Base-by-base conservation (phyloP, 2,888 invertebrate species). In the Gortyna flavago region DNA sequence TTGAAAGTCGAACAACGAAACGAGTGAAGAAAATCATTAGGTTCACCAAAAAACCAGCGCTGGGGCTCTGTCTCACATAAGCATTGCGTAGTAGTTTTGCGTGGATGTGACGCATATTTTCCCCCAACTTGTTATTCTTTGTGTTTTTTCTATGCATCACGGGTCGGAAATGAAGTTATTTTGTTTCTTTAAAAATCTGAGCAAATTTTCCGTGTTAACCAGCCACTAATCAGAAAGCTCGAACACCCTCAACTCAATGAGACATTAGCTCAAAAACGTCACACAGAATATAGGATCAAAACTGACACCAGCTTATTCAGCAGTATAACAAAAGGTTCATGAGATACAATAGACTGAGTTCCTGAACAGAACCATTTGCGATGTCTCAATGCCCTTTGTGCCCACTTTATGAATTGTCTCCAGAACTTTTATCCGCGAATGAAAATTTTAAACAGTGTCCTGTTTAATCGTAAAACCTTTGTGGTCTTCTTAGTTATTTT, bases 281-380 rank as follows among this genome's bases (percentile, higher is more conserved):
- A 77, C 77, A 79, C 66, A 57, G 83, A 86, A 57, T 72, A 48
- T 74, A 48, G 77, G 81, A 67, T 86, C 86, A 80, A 64, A 70
- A 81, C 79, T 85, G 87, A 89, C 87, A 88, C 88, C 86, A 87
- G 87, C 88, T 90, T 86, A 88, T 89, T 89, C 89, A 87, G 87
- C 85, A 83, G 84, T 84, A 79, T 80, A 81, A 85, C 91, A 92
- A 92, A 91, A 84, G 91, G 90, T 87, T 88, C 90, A 89, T 87
- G 79, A 85, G 78, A 68, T 68, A 92, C 92, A 91, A 91, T 89
- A 83, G 89, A 76, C 78, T 75, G 88, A 91, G 89, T 92, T 91
- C 87, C 76, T 73, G 89, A 90, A 92, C 91, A 92, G 90, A 92
- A 92, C 90, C 90, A 84, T 88, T 89, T 79, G 87, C 88, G 85